A percentile compares a stretch with the other conserved stretches of the same genome.
Conservation (phyloP, 2,797 vertebrate species). For the Tinamus major region DNA sequence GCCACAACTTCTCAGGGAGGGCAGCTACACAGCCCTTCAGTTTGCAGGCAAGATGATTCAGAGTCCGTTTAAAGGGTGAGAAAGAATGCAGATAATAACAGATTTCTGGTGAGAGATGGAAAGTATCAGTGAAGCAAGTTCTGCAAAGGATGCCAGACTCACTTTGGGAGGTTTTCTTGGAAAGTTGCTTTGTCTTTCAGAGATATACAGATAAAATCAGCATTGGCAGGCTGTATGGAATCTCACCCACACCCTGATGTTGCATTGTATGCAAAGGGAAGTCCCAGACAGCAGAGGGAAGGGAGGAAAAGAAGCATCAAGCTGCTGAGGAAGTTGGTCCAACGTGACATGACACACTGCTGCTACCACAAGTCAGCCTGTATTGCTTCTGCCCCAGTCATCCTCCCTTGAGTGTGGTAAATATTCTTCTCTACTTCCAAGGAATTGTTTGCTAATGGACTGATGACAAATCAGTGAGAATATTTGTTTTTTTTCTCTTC, state of each 20-base stretch:
- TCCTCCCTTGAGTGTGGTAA: not conserved
- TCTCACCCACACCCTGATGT: not conserved
- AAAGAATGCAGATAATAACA: not conserved
- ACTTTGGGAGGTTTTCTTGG: not conserved
- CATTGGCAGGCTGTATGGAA: not conserved
- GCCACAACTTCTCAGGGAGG: not conserved
- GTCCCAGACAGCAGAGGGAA: not conserved
- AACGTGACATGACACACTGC: not conserved
- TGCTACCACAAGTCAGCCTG: not conserved
- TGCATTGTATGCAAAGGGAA: not conserved
- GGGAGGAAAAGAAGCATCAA: not conserved
- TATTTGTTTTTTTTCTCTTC: not conserved
- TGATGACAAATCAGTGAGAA: constrained; percentile 6
- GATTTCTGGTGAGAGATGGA: not conserved
- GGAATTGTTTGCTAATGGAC: not conserved
- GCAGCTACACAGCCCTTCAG: not conserved
- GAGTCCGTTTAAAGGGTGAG: not conserved
- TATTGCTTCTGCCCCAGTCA: not conserved
- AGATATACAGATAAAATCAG: not conserved
- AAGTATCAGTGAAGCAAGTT: not conserved
- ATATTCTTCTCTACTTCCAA: not conserved
- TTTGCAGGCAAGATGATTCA: not conserved
- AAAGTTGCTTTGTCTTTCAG: not conserved
- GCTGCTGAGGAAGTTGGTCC: not conserved
- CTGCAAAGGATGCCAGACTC: not conserved